phyloP scores from a whole-genome alignment of 2,888 invertebrate genomes.

The Nomada hirtipes region DNA sequence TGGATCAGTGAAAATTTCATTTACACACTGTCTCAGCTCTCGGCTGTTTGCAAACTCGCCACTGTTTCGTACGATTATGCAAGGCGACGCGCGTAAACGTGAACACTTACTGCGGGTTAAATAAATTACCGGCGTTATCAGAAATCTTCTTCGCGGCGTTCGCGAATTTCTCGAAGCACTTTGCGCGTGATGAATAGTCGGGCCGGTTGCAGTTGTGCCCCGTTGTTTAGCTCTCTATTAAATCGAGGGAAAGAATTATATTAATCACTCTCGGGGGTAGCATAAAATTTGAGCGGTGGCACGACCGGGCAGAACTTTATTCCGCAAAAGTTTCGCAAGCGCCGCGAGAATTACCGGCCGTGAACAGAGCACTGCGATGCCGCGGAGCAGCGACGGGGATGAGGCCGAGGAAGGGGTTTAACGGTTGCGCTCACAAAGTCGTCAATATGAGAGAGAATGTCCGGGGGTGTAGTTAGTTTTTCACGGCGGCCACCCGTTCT shows the following conservation, averaged over 20 bases:
- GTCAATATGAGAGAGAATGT: constrained; percentile 36
- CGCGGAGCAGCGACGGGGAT: background rate
- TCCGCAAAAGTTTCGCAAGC: constrained; percentile 42
- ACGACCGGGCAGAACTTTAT: constrained; percentile 19
- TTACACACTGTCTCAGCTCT: background rate
- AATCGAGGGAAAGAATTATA: constrained; percentile 46
- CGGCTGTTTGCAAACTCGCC: background rate
- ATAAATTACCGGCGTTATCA: constrained; percentile 2
- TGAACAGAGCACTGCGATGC: constrained; percentile 15
- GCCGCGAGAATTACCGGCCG: constrained; percentile 35
- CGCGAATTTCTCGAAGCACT: constrained; percentile 24
- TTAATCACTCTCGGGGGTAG: constrained; percentile 40
- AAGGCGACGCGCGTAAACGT: background rate
- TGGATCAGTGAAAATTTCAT: constrained; percentile 23
- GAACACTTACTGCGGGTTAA: background rate
- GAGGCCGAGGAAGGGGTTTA: background rate
- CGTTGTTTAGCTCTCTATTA: constrained; percentile 31
- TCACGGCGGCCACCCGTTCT: constrained; percentile 41
- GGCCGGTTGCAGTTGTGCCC: constrained; percentile 23
- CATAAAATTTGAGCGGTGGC: constrained; percentile 26
- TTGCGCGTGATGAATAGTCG: constrained; percentile 23
- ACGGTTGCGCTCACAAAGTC: constrained; percentile 40
- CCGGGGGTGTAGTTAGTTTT: constrained; percentile 60
- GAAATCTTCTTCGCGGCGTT: constrained; percentile 21
- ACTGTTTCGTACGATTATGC: background rate